Conservation (phyloP, 1,140 invertebrate genomes). For the Riptortus pedestris region DNA sequence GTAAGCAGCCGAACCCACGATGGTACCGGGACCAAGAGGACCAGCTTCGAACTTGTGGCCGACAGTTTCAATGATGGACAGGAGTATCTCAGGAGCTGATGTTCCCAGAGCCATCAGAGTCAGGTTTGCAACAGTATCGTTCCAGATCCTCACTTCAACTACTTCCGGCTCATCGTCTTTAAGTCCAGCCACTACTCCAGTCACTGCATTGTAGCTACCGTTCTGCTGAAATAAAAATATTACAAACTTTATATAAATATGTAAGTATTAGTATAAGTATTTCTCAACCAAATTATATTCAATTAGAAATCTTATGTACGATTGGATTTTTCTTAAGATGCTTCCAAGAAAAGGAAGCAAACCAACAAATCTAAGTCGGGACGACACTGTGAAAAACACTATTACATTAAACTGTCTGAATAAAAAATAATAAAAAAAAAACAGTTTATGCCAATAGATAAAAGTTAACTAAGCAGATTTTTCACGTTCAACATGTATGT, state of each 20-base stretch:
- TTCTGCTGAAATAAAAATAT: constrained; percentile 25
- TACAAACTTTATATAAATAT: background rate
- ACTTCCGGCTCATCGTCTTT: constrained; percentile 35
- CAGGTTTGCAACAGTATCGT: constrained; percentile 57
- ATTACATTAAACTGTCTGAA: too few species aligned
- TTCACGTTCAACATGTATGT: too few species aligned
- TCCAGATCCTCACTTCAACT: constrained; percentile 44
- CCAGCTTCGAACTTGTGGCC: constrained; percentile 45
- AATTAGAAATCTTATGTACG: too few species aligned
- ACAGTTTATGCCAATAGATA: too few species aligned
- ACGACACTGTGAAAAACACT: too few species aligned
- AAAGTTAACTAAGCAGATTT: too few species aligned
- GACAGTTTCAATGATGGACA: constrained; percentile 52
- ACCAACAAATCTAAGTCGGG: too few species aligned
- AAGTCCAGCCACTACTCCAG: constrained; percentile 30
- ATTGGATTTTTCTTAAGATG: too few species aligned
- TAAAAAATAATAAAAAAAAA: too few species aligned
- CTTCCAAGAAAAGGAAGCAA: too few species aligned
- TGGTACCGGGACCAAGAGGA: constrained; percentile 50
- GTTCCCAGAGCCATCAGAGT: constrained; percentile 57
- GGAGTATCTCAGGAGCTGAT: constrained; percentile 53
- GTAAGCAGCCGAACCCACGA: constrained; percentile 57
- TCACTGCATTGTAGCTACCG: constrained; percentile 31
- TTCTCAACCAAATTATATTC: background rate
- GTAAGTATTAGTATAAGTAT: background rate